Base-by-base conservation (phyloP, 2,888 invertebrate species). In the Torymus auratus region DNA sequence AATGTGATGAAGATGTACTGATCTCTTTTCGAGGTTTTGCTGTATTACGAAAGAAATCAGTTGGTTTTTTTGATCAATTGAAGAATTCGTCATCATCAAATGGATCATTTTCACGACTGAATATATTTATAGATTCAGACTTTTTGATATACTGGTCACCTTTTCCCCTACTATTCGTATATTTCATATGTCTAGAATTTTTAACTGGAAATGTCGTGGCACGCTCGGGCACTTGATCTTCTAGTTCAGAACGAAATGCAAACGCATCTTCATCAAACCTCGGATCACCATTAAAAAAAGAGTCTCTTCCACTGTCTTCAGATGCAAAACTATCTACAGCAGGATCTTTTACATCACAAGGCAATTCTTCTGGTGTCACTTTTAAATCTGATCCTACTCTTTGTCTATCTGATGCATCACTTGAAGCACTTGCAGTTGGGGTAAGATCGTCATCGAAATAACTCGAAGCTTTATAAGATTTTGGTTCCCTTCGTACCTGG, bases 1-100 rank as follows among this genome's bases (percentile, higher is more conserved):
- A 75, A 52, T 61, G 67, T 53, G 65, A 65, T 73, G 69, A 70
- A 73, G 72, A 65, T 65, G 50, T 17, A 77, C 82, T 80, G 82
- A 82, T 82, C 28, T 20, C 82, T 80, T 73, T 74, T 55, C 82
- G 73, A 74, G 73, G 62, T 76, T 17, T 72, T 53, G 64, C 10
- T 41, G 61, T 76, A 28, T 17, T 11, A 17, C 71, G 80, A 78
- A 80, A 78, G 77, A 74, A 80, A 82, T 80, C 82, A 80, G 82
- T 74, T 53, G 75, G 14, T 7, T 62, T 55, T 64, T 81, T 82
- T 62, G 84, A 87, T 89, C 88, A 87, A 83, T 90, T 94, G 88
- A 97, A 97, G 91, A 97, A 97, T 85, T 96, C 96, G 86, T 96
- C 96, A 74, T 96, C 96, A 85, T 96, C 97, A 88, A 97, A 97